These are phyloP conservation scores for Empidonax alnorum DNA, from an alignment of 2,113 vertebrate genomes.

Conservation along the genomic window DNA sequence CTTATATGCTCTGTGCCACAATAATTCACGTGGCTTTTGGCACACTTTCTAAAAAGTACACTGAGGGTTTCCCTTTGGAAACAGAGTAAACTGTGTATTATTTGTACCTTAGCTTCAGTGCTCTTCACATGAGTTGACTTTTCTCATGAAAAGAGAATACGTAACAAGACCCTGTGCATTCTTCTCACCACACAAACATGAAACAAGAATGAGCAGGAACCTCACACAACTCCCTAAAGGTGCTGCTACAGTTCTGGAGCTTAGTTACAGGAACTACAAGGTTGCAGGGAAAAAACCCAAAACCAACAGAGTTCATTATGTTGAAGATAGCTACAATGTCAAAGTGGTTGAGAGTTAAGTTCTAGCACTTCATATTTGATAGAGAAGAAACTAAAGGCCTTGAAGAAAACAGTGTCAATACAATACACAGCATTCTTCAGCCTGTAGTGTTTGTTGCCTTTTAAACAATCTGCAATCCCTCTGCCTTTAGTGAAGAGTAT, in stretches of 20 bases:
- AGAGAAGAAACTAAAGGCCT: background rate
- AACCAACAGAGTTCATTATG: background rate
- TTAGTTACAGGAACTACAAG: background rate
- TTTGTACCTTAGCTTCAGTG: background rate
- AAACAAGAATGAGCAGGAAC: background rate
- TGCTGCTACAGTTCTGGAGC: background rate
- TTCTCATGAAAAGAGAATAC: background rate
- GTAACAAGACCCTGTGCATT: background rate
- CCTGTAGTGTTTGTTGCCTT: background rate
- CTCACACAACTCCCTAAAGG: background rate
- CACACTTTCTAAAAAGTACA: background rate
- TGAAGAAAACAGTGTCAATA: background rate
- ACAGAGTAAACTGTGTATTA: background rate
- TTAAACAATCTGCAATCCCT: background rate
- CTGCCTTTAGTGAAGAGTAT: background rate
- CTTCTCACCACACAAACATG: background rate
- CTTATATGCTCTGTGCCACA: background rate
- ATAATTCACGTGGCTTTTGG: background rate
- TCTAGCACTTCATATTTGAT: background rate
- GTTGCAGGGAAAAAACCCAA: background rate
- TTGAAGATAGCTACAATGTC: background rate
- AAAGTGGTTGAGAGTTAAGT: background rate
- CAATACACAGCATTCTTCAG: background rate
- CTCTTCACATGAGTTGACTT: background rate
- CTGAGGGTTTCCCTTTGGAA: background rate